Conservation (phyloP, 2,888 invertebrate species). For the Pandemis corylana region DNA sequence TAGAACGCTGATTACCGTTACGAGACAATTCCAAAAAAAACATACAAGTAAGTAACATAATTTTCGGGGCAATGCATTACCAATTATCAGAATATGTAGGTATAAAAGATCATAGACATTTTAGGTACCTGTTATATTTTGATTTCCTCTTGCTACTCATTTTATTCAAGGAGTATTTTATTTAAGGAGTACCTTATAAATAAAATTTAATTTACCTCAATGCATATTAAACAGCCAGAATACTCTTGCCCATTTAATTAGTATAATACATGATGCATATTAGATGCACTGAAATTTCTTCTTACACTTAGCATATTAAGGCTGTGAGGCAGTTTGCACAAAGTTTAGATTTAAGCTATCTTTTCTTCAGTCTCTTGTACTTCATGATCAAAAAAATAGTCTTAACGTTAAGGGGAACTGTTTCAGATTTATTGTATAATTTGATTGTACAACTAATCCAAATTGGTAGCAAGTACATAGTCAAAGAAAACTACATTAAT, state of each 20-base stretch:
- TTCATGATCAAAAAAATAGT: neutral
- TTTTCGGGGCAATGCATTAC: too few species aligned
- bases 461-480: too few species aligned
- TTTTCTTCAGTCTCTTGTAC: conserved; percentile 1
- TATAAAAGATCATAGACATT: neutral
- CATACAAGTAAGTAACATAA: too few species aligned
- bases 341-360: conserved; percentile 16
- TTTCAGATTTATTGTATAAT: neutral
- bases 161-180: neutral
- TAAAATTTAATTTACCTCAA: neutral
- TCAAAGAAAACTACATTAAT: too few species aligned
- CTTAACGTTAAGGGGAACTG: neutral
- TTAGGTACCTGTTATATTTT: conserved; percentile 21
- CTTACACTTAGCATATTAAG: conserved; percentile 14
- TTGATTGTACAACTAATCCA: neutral
- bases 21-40: too few species aligned
- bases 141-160: neutral
- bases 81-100: too few species aligned
- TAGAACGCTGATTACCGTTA: too few species aligned
- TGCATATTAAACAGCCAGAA: neutral
- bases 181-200: neutral
- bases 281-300: neutral
- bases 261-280: neutral
- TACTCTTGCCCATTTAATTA: conserved; percentile 8
- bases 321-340: conserved; percentile 39